Conservation (phyloP, 2,888 invertebrate genomes). For the Catocala nupta region DNA sequence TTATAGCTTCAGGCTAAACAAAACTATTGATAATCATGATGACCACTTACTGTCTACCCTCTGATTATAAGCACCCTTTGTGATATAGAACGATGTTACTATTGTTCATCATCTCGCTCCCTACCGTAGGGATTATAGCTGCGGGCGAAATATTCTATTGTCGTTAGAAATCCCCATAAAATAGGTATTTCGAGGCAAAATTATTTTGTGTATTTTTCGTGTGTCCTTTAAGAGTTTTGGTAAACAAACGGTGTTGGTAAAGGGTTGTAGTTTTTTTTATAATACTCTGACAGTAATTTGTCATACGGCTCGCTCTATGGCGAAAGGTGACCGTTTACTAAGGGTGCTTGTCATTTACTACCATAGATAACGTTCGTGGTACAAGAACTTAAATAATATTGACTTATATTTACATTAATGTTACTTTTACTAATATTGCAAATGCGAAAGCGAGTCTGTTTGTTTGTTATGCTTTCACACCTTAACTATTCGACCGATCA, state of each 20-base stretch:
- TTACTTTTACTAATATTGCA: no score
- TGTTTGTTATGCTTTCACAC: no score
- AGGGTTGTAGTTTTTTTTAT: not conserved
- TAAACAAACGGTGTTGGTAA: not conserved
- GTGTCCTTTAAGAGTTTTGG: constrained; percentile 1
- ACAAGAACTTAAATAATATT: no score
- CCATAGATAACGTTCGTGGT: no score
- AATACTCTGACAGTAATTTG: no score
- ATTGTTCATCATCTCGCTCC: constrained; percentile 34
- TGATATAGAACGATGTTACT: constrained; percentile 36
- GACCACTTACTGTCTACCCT: constrained; percentile 25
- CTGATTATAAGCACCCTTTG: constrained; percentile 31
- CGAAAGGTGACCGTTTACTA: no score
- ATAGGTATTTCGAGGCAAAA: constrained; percentile 25
- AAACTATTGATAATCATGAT: constrained; percentile 34
- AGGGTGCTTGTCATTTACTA: no score
- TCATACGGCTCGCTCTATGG: no score
- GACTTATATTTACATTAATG: no score
- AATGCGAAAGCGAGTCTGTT: no score
- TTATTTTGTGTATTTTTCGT: constrained; percentile 27
- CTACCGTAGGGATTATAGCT: constrained; percentile 20
- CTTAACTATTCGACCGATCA: no score
- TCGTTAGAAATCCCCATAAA: constrained; percentile 41
- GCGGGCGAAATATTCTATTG: constrained; percentile 45
- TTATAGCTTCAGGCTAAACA: constrained; percentile 24